Evolutionary conservation across 2,113 vertebrate species (phyloP), one percentile per base, ranked within the genome.

Genomic region (Sakesphorus luctuosus): DNA sequence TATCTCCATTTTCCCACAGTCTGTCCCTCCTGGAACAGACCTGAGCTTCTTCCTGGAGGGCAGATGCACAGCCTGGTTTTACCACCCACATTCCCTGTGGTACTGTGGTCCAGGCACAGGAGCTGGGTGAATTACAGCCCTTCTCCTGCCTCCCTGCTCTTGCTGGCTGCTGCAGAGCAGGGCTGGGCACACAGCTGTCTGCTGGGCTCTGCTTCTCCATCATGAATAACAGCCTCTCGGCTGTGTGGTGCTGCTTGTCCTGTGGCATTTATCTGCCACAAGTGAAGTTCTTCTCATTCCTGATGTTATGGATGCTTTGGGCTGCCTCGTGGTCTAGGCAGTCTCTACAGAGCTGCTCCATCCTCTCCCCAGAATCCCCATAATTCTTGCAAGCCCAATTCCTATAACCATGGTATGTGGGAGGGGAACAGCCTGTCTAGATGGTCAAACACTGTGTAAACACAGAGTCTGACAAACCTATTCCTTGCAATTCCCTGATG

Each of bases 1-100:
- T 29, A 46, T 92, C 90, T 96, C 90, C 65, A 58, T 93, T 93
- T 96, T 82, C 90, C 88, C 83, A 61, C 85, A 84, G 61, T 75
- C 61, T 38, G 3, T 75, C 18, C 47, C 31, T 86, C 24, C 40
- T 6, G 6, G 43, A 75, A 95, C 88, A 92, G 79, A 78, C 76
- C 46, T 46, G 52, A 90, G 69, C 65, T 93, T 84, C 68, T 96
- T 90, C 65, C 65, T 43, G 85, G 72, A 90, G 56, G 79, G 72
- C 75, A 67, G 59, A 76, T 38, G n/a, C 43, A 21, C 33, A 87
- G 66, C 21, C 46, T 84, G 73, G 3, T 71, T 83, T 67, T 69
- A 33, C 90, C 71, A 59, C 24, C 44, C 38, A 5, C 10, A 0
- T 35, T 23, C 35, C 58, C 78, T 2, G 4, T 40, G 7, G 49